A percentile compares a stretch with the other conserved stretches of the same genome.
phyloP scores from a whole-genome alignment of 2,797 vertebrate species.

The Chelmon rostratus region DNA sequence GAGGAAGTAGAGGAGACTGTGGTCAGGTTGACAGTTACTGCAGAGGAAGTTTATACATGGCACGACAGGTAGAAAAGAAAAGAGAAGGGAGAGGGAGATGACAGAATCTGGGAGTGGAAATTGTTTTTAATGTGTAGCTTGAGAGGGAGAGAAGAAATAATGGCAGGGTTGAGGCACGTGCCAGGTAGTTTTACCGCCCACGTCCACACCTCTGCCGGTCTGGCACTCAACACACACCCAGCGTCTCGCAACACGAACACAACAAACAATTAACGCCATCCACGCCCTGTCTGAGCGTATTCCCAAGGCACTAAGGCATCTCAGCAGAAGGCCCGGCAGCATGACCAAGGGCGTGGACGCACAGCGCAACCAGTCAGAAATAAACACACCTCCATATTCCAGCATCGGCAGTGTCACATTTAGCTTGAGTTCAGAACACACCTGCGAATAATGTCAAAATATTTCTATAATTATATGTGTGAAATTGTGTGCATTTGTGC shows the following conservation, averaged over 20 bases:
- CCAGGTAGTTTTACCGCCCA: constrained; percentile 32
- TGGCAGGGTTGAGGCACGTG: constrained; percentile 33
- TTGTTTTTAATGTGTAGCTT: constrained; percentile 23
- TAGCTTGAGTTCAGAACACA: constrained; percentile 20
- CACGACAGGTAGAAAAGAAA: constrained; percentile 39
- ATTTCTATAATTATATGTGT: background rate
- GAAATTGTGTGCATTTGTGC: constrained; percentile 8
- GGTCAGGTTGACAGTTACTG: constrained; percentile 60
- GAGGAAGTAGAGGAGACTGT: constrained; percentile 63
- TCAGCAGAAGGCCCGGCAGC: constrained; percentile 52
- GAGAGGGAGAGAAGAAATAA: constrained; percentile 29
- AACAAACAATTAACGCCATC: constrained; percentile 46
- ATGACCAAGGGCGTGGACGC: constrained; percentile 41
- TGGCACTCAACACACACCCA: constrained; percentile 49
- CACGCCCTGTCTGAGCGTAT: constrained; percentile 69
- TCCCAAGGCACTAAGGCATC: constrained; percentile 61
- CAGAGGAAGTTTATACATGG: constrained; percentile 42
- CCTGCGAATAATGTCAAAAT: constrained; percentile 23
- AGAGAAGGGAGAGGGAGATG: background rate
- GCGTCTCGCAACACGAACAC: constrained; percentile 47
- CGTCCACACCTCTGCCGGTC: constrained; percentile 42
- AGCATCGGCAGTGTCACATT: constrained; percentile 13
- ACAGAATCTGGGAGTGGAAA: constrained; percentile 17
- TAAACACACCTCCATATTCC: constrained; percentile 37
- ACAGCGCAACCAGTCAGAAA: constrained; percentile 27